phyloP scores from a whole-genome alignment of 2,113 vertebrate genomes.

The Oryzias melastigma region DNA sequence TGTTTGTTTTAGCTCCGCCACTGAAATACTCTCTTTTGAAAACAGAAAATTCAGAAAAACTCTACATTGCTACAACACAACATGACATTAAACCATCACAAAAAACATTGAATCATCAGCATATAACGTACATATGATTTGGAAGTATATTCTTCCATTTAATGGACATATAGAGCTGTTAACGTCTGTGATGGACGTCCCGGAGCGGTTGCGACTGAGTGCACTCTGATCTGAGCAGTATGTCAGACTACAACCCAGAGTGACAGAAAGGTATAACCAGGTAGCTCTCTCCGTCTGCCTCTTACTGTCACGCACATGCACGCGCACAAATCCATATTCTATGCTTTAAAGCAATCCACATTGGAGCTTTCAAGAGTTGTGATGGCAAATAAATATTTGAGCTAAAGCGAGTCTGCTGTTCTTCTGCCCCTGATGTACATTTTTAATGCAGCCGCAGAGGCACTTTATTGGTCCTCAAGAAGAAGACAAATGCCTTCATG shows the following conservation, averaged over 20 bases:
- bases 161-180: conserved; percentile 33
- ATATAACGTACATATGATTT: no score
- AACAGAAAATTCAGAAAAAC: no score
- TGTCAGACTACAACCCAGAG: conserved; percentile 25
- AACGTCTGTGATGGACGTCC: conserved; percentile 41
- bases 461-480: conserved; percentile 46
- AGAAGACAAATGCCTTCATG: conserved; percentile 34
- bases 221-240: conserved; percentile 48
- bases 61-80: no score
- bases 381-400: conserved; percentile 72
- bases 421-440: conserved; percentile 48
- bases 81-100: no score
- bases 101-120: no score
- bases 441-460: conserved; percentile 59
- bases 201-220: conserved; percentile 36
- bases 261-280: conserved; percentile 58
- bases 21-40: no score
- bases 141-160: conserved; percentile 11
- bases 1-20: no score
- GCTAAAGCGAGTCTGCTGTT: conserved; percentile 53
- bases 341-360: conserved; percentile 40
- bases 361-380: conserved; percentile 59
- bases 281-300: conserved; percentile 10
- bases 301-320: conserved; percentile 5
- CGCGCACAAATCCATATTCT: conserved; percentile 20